Base-by-base conservation (phyloP, 2,797 vertebrate genomes). In the Microctenopoma steveboyesi region DNA sequence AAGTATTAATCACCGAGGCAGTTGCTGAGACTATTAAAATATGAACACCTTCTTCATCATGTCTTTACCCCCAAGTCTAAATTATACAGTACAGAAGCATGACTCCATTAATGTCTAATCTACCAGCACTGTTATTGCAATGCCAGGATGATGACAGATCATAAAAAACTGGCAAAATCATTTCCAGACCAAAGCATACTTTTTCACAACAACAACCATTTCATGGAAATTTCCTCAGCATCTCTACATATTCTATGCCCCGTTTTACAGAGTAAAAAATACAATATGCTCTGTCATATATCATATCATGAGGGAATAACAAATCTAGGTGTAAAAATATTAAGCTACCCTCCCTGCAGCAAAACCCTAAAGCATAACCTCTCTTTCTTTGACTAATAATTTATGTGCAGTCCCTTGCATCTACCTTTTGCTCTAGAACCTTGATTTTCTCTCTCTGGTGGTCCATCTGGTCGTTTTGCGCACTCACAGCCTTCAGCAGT, bases 391-490 rank as follows among this genome's bases (percentile, higher is more conserved):
- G 1, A 7, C 10, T 15, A 13, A 48, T 22, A 10, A 28, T n/a
- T 28, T 53, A 14, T 4, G 6, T 4, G 13, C 50, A 33, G 27
- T 45, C 42, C 9, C 22, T 7, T 39, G 42, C 16, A 53, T 46
- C 18, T 74, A 98, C 97, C 94, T 97, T 97, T 37, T 95, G 91
- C 82, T 99, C 95, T 84, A 98, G 93, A 72, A 84, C 88, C 82
- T 91, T 93, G 80, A 98, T 97, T 91, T 97, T 95, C 5, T 63
- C 88, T 57, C 88, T 94, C 87, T 99, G 97, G 74, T 94, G 81
- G 76, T 92, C 91, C 11, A 98, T 92, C 74, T 96, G 94, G 57
- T 89, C 69, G 0, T 94, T 95, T 86, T 98, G 98, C 4, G 95
- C 93, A 77, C 90, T 93, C 78, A 98, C 92, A 0, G 84, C 92